phyloP scores from a whole-genome alignment of 1,140 invertebrate genomes.

The Drosophila kurseongensis region DNA sequence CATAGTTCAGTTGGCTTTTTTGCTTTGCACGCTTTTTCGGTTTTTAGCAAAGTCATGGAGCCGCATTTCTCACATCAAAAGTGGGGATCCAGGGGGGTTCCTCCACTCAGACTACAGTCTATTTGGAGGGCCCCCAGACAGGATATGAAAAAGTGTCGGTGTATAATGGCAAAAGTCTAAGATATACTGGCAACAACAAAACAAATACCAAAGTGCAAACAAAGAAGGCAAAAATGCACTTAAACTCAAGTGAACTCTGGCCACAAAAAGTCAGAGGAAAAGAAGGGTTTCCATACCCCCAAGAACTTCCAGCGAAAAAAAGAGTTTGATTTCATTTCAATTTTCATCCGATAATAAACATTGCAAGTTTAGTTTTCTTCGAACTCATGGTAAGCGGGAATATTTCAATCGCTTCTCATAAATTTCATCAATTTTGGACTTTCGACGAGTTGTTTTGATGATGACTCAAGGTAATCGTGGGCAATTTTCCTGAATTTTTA shows the following conservation, averaged over 20 bases:
- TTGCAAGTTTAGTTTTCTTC: constrained; percentile 8
- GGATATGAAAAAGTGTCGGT: constrained; percentile 82
- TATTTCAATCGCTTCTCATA: constrained; percentile 6
- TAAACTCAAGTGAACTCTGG: constrained; percentile 74
- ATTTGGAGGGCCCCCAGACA: constrained; percentile 55
- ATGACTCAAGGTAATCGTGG: constrained; percentile 31
- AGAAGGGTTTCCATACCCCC: background rate
- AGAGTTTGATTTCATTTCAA: background rate
- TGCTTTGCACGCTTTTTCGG: constrained; percentile 72
- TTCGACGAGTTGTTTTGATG: constrained; percentile 5
- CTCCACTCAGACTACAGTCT: constrained; percentile 57
- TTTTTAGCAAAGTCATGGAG: constrained; percentile 78
- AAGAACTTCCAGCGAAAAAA: background rate
- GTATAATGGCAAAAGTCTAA: constrained; percentile 66
- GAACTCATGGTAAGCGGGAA: constrained; percentile 14
- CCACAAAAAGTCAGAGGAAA: background rate
- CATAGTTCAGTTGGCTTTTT: constrained; percentile 64
- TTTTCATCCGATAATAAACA: constrained; percentile 1
- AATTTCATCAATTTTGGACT: constrained; percentile 8
- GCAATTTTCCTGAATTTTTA: constrained; percentile 21
- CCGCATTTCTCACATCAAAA: constrained; percentile 65
- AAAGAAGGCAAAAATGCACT: constrained; percentile 77
- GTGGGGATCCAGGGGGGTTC: constrained; percentile 17
- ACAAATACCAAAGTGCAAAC: constrained; percentile 77
- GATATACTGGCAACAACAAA: constrained; percentile 57